Evolutionary conservation across 1,140 invertebrate species (phyloP).

Genomic region (Telenomus remus): DNA sequence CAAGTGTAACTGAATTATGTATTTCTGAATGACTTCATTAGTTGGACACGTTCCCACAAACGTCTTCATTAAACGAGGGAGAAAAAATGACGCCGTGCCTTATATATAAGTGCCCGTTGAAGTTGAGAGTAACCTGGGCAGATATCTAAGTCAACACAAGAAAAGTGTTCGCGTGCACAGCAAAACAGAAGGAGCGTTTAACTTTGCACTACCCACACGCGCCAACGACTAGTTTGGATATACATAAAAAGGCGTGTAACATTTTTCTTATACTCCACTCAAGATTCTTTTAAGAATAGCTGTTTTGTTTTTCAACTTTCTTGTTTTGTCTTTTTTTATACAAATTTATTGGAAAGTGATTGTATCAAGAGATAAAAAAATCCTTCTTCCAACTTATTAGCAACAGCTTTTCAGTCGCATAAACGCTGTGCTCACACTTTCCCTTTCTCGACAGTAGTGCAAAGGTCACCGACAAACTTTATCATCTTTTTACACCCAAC

Average conservation of each 20-base stretch:
- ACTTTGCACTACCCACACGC: constrained; percentile 17
- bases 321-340: no score
- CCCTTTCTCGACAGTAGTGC: constrained; percentile 7
- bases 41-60: neutral
- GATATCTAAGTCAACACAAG: constrained; percentile 24
- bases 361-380: no score
- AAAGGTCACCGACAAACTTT: constrained; percentile 29
- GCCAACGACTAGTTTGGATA: constrained; percentile 22
- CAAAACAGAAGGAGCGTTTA: constrained; percentile 19
- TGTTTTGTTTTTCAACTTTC: no score
- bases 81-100: constrained; percentile 17
- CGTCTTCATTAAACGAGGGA: constrained; percentile 29
- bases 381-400: no score
- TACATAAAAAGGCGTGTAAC: neutral
- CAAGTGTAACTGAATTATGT: neutral
- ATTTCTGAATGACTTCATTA: constrained; percentile 5
- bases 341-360: no score
- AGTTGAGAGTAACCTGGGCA: constrained; percentile 30
- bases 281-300: no score
- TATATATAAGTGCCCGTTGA: constrained; percentile 16
- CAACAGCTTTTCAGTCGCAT: no score
- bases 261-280: no score
- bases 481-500: constrained; percentile 27
- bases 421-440: no score
- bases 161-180: constrained; percentile 32